These are phyloP conservation scores for Asbolus verrucosus DNA, from an alignment of 1,140 invertebrate genomes.

Conservation along the genomic window DNA sequence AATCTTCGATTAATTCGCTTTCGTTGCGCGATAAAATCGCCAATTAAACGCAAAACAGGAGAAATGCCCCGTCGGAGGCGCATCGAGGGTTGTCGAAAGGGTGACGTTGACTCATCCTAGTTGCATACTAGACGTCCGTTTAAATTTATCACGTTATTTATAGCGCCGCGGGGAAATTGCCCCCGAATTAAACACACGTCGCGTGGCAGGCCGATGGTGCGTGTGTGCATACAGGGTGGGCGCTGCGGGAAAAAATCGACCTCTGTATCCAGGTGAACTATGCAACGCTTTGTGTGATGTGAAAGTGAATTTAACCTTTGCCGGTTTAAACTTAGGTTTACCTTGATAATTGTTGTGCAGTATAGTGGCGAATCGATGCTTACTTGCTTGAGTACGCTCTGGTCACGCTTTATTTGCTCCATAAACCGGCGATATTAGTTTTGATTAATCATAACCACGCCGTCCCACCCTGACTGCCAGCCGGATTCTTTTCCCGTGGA, in stretches of 20 bases:
- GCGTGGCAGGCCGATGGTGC: not conserved
- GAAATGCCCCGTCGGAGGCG: too few relatives aligned
- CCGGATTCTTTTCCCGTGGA: too few relatives aligned
- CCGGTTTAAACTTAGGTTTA: not conserved
- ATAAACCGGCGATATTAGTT: not conserved
- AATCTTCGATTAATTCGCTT: too few relatives aligned
- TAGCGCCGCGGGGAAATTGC: slow-evolving; percentile 19
- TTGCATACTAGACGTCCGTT: slow-evolving; percentile 1
- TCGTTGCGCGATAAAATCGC: too few relatives aligned
- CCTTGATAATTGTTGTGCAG: not conserved
- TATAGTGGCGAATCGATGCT: not conserved
- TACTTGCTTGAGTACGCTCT: not conserved
- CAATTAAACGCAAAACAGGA: too few relatives aligned
- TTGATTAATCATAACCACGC: not conserved
- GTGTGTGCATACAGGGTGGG: slow-evolving; percentile 1
- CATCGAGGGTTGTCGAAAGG: too few relatives aligned
- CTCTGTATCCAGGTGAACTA: too few relatives aligned
- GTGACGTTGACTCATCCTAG: too few relatives aligned
- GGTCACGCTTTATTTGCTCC: too few relatives aligned
- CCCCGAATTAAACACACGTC: not conserved
- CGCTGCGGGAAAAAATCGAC: too few relatives aligned
- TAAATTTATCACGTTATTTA: slow-evolving; percentile 33
- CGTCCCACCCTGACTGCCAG: too few relatives aligned
- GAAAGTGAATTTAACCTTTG: slow-evolving; percentile 10
- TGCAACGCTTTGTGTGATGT: too few relatives aligned